phyloP scores from a whole-genome alignment of 2,113 vertebrate species.

The Apeltes quadracus region DNA sequence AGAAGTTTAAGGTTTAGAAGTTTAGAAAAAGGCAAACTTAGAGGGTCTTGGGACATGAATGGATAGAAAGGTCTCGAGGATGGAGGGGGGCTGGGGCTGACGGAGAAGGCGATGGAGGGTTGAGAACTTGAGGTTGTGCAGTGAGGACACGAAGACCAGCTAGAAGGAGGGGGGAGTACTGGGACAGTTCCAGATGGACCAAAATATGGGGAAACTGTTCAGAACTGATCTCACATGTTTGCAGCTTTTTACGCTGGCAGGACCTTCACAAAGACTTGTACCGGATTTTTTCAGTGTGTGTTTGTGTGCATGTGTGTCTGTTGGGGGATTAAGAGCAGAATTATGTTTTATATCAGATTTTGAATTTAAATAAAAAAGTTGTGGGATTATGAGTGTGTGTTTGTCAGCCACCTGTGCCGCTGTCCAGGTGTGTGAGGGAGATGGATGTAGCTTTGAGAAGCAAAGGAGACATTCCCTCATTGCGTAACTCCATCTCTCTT shows the following conservation, averaged over 20 bases:
- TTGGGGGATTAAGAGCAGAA: slow-evolving; percentile 55
- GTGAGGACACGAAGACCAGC: slow-evolving; percentile 58
- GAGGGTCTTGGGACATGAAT: slow-evolving; percentile 64
- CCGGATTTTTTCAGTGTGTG: slow-evolving; percentile 56
- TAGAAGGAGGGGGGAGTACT: slow-evolving; percentile 35
- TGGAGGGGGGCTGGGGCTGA: slow-evolving; percentile 31
- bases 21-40: slow-evolving; percentile 52
- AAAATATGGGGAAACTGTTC: slow-evolving; percentile 71
- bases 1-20: slow-evolving; percentile 53
- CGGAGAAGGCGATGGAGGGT: slow-evolving; percentile 51
- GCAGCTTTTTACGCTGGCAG: slow-evolving; percentile 67
- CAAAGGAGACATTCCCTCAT: slow-evolving; percentile 65
- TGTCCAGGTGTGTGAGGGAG: slow-evolving; percentile 47
- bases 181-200: slow-evolving; percentile 66
- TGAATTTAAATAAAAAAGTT: slow-evolving; percentile 35
- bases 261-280: slow-evolving; percentile 61
- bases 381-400: slow-evolving; percentile 37
- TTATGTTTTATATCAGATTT: slow-evolving; percentile 59
- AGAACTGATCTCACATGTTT: slow-evolving; percentile 70
- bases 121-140: slow-evolving; percentile 61
- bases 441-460: slow-evolving; percentile 60
- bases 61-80: slow-evolving; percentile 49
- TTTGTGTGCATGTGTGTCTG: slow-evolving; percentile 10
- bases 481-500: slow-evolving; percentile 63
- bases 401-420: slow-evolving; percentile 33